Base-by-base conservation (phyloP, 2,113 vertebrate species). In the Hippolais icterina region DNA sequence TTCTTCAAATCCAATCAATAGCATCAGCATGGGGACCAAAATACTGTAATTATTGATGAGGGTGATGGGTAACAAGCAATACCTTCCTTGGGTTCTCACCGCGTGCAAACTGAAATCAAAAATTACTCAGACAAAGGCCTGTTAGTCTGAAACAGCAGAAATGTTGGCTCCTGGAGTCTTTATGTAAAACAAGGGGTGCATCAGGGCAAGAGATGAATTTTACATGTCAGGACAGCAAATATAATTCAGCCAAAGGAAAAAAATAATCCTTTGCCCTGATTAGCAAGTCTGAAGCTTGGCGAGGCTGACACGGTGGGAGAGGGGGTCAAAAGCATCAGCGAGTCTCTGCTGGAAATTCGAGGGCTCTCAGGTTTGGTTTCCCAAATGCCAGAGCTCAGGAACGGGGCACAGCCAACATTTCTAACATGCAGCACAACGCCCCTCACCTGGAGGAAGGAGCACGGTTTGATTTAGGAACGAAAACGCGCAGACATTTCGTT, bases 401-500 rank as follows among this genome's bases (percentile, higher is more conserved):
- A 5, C 2, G 19, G 11, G 46, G 15, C 46, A 70, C 18, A 53
- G 44, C 22, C 39, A 53, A 11, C 4, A 11, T n/a, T 65, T 76
- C 35, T 10, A 65, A 39, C 0, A 0, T 16, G 17, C 23, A 74
- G 50, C 15, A 11, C 28, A 14, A 22, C 0, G 3, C 4, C 65
- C n/a, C 25, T 5, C 31, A 46, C 11, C 17, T 29, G 37, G 22
- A 86, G 84, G 41, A 69, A 86, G 84, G 41, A 69, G 11, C 22
- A 21, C 2, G 3, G 49, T 3, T 47, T 16, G 33, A 16, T 29
- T 74, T 5, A 21, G 27, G 42, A 81, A n/a, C 4, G 31, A 53
- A 59, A 59, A 12, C 12, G 11, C 25, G 27, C 24, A 5, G 35
- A 25, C 24, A 5, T 2, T 2, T 29, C 18, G 29, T 66, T 60